Evolutionary conservation across 2,113 vertebrate genomes (phyloP).

Genomic region (Oncorhynchus clarkii): DNA sequence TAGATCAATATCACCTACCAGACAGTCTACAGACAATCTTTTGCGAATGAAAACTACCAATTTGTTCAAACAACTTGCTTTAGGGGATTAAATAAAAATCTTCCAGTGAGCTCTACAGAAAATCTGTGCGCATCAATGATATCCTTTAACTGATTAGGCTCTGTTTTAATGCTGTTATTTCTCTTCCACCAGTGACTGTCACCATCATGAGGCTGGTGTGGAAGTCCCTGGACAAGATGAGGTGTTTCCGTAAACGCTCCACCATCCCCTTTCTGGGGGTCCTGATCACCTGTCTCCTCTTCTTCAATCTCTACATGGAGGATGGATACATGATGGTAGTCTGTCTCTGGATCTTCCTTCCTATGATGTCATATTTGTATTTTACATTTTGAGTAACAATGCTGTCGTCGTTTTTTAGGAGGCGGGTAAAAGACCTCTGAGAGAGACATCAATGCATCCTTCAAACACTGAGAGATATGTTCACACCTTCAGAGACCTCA

Average conservation of each 20-base stretch:
- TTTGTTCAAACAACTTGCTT: too few species aligned
- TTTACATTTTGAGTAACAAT: too few species aligned
- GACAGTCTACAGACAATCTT: too few species aligned
- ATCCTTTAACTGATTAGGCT: too few species aligned
- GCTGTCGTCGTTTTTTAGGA: constrained; percentile 68
- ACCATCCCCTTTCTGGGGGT: constrained; percentile 89
- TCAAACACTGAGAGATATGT: constrained; percentile 85
- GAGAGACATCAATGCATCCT: constrained; percentile 85
- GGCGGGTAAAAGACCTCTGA: constrained; percentile 85
- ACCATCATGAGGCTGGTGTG: constrained; percentile 76
- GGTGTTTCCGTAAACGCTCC: constrained; percentile 93
- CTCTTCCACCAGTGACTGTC: constrained; percentile 33
- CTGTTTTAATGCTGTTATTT: too few species aligned
- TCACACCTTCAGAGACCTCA: constrained; percentile 88
- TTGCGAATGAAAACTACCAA: too few species aligned
- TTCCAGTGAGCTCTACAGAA: too few species aligned
- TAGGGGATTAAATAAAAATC: too few species aligned
- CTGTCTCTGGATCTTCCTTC: too few species aligned
- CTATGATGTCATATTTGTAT: too few species aligned
- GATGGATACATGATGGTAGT: constrained; percentile 95
- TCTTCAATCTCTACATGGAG: constrained; percentile 96
- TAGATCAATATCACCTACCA: too few species aligned
- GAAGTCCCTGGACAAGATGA: constrained; percentile 95
- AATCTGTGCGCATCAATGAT: too few species aligned
- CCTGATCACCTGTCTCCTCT: constrained; percentile 91